Evolutionary conservation across 2,888 invertebrate species (phyloP), one percentile per base, ranked within the genome.

Genomic region (Aproaerema taeniolella): DNA sequence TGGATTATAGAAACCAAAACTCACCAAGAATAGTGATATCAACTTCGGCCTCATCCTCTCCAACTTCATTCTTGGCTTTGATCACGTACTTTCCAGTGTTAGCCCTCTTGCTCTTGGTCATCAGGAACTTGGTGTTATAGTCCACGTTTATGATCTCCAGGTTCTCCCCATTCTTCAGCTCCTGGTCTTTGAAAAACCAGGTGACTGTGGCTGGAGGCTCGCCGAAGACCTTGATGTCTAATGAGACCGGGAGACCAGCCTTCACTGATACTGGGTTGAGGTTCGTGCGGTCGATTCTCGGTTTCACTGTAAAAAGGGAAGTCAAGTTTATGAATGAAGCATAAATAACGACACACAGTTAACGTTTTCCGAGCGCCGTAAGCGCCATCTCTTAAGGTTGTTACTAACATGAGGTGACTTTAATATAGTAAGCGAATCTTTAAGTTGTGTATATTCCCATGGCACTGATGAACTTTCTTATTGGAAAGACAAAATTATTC

Each of bases 191-290:
- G 76, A 93, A 93, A 55, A 87, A 88, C 99, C 99, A 99, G 9
- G 92, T 93, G 26, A 97, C 94, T 3, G 90, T 94, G 53, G 99
- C 98, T 38, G 95, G 93, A 5, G 98, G 98, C 80, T 98, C 98
- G 45, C 98, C 98, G 65, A 93, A 92, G 33, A 96, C 92, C 60
- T 95, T 94, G 16, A 98, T 90, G 72, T 97, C 96, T 44, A 98
- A 83, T 14, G 91, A 92, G 31, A 97, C 91, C 0, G 95, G 93
- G 30, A 97, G 91, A 26, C 97, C 97, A 45, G 94, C 92, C 77
- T 98, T 97, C 29, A 98, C 92, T 1, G 90, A 90, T 2, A 96
- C 74, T n/a, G 92, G 90, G 60, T 95, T 93, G 36, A 97, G 83
- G 76, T 96, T 95, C 11, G 95, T 95, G 50, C 97, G 92, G 71